Evolutionary conservation across 2,113 vertebrate species (phyloP), one percentile per base, ranked within the genome.

Genomic region (Pica pica): DNA sequence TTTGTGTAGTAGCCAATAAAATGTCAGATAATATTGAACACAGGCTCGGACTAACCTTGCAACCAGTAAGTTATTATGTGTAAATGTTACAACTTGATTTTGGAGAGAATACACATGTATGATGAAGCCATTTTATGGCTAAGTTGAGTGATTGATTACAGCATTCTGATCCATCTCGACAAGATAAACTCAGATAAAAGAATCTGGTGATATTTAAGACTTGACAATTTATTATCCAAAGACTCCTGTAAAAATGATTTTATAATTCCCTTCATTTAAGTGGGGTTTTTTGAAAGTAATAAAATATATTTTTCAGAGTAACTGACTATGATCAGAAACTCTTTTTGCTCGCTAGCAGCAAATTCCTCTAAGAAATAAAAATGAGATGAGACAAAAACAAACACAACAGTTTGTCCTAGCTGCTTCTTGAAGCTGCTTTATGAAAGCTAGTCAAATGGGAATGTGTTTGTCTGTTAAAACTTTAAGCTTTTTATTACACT

Each of bases 171-270:
- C 91, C 95, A 94, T 96, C 46, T 39, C 46, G 23, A 97, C 93
- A 98, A 98, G 96, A 98, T 97, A 97, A 96, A 98, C 97, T 97
- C 95, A 95, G 91, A 97, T 96, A 97, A 97, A 97, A 97, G 97
- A 97, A 98, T 96, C 90, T 96, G 77, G 91, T 97, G 93, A 97
- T 98, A 98, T 97, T 98, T 97, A 97, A 96, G 91, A 71, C 83
- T 94, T 85, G 76, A 93, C 76, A 96, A 98, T 98, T 98, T 97
- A 94, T 97, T 98, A 97, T 94, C 83, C 77, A 82, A 97, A 97
- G 82, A 95, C 57, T 90, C 94, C 87, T 95, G 79, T 81, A 94
- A 95, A 97, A 97, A 97, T 96, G 93, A 98, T 95, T 94, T 95
- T 96, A 84, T 96, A 97, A 97, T 97, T 97, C 92, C 39, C 59